Base-by-base conservation (phyloP, 1,140 invertebrate species). In the Conus betulinus region DNA sequence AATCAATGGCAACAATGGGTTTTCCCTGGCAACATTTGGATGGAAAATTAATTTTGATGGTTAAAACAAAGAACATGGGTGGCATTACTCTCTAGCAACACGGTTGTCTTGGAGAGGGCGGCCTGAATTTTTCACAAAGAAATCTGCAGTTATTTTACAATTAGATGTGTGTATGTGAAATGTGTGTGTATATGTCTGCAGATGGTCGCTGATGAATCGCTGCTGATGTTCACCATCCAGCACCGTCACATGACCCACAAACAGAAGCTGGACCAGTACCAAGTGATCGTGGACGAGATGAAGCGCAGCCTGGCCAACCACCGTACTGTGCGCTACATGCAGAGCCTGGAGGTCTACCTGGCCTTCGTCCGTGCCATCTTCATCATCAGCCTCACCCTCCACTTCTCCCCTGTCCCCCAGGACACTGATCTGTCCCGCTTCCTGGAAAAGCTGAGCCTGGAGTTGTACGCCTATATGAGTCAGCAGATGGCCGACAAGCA, bases 151-250 rank as follows among this genome's bases (percentile, higher is more conserved):
- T 39, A 3, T 3, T 39, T 0, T 39, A 39, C 0, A 39, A 39
- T 39, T 39, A 39, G 39, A 39, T 39, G 39, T 39, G 39, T 39
- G 39, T 39, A 39, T 39, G 39, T 39, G n/a, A n/a, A n/a, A n/a
- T 57, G 55, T 57, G 13, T 57, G 6, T 57, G 6, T 57, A 6
- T 13, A 57, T 57, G 57, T 60, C 8, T 60, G 57, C 85, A 89
- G 89, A 71, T 89, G 53, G 52, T 88, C 23, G 89, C 79, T 39
- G 86, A 89, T 60, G 89, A 89, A 51, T 89, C 85, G 20, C 39
- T 89, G 27, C 82, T 89, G 82, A 89, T 89, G 86, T 89, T 60
- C 76, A 86, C 86, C 76, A 63, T 87, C 11, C 86, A 85, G 53
- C 79, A 84, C 39, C 5, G 20, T 25, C 55, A 60, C 17, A 81